Conservation (phyloP, 2,797 vertebrate species). For the Chromobotia macracanthus region DNA sequence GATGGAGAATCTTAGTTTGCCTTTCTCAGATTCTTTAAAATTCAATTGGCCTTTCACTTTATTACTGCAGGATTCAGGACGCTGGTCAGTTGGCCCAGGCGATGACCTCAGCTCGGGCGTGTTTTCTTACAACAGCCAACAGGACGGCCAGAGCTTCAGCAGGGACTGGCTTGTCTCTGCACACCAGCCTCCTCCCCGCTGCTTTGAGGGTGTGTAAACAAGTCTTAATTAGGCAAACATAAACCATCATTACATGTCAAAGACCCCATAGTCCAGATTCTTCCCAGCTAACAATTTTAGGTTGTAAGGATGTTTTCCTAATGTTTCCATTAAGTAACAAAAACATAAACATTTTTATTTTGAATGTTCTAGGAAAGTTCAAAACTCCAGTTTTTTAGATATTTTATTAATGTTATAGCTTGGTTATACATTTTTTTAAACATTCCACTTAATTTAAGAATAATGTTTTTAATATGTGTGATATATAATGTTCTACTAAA, state of each 20-base stretch:
- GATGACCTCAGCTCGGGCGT: constrained; percentile 94
- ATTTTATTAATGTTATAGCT: too few relatives aligned
- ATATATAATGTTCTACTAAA: too few relatives aligned
- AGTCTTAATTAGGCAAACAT: neutral
- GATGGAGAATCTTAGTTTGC: too few relatives aligned
- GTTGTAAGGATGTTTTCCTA: too few relatives aligned
- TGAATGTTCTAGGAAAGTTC: too few relatives aligned
- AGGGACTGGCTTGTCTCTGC: constrained; percentile 81
- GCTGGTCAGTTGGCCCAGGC: constrained; percentile 84
- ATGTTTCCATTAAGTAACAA: too few relatives aligned
- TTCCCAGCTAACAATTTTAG: too few relatives aligned
- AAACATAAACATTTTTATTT: too few relatives aligned
- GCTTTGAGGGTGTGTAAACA: constrained; percentile 83
- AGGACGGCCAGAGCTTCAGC: constrained; percentile 85
- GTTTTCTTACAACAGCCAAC: constrained; percentile 89
- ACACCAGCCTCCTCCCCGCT: constrained; percentile 81
- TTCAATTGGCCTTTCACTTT: neutral
- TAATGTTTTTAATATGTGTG: too few relatives aligned
- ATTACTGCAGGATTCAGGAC: constrained; percentile 82
- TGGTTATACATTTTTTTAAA: too few relatives aligned
- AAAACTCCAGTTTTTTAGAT: too few relatives aligned
- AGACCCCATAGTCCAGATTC: neutral
- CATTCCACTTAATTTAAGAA: too few relatives aligned
- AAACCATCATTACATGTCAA: neutral
- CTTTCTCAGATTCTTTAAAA: neutral